Conservation (phyloP, 2,113 vertebrate species). For the Vombatus ursinus region DNA sequence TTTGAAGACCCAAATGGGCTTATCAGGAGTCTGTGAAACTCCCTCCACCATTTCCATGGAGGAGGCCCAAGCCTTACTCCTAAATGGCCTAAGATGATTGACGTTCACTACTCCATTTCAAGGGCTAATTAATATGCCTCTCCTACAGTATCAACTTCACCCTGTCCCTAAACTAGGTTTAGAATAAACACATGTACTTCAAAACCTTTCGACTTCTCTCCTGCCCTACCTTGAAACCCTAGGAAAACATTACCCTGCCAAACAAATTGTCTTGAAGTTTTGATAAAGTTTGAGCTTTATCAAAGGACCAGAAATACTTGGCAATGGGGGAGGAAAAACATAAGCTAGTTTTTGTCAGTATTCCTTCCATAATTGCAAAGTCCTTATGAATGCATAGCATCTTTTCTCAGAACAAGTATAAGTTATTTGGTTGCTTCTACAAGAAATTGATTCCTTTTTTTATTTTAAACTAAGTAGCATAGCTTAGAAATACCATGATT, state of each 20-base stretch:
- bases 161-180: not conserved
- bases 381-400: conserved; percentile 12
- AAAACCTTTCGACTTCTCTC: not conserved
- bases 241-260: not conserved
- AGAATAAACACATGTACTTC: not conserved
- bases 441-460: conserved; percentile 44
- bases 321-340: not conserved
- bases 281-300: not conserved
- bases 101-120: not conserved
- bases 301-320: not conserved
- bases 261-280: not conserved
- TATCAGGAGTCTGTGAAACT: not conserved
- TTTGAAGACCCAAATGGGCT: not conserved
- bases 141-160: not conserved
- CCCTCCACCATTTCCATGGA: not conserved
- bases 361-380: not conserved
- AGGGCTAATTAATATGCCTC: not conserved
- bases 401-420: conserved; percentile 50
- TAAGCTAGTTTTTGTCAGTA: not conserved
- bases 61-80: not conserved
- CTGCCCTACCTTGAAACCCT: not conserved
- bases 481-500: conserved; percentile 38
- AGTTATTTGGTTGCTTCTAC: conserved; percentile 50
- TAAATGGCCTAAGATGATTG: not conserved
- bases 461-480: conserved; percentile 27